A percentile compares a stretch with the other conserved stretches of the same genome.
These are phyloP conservation scores for Rhinoderma darwinii DNA, from an alignment of 2,113 vertebrate genomes.

Conservation along the genomic window DNA sequence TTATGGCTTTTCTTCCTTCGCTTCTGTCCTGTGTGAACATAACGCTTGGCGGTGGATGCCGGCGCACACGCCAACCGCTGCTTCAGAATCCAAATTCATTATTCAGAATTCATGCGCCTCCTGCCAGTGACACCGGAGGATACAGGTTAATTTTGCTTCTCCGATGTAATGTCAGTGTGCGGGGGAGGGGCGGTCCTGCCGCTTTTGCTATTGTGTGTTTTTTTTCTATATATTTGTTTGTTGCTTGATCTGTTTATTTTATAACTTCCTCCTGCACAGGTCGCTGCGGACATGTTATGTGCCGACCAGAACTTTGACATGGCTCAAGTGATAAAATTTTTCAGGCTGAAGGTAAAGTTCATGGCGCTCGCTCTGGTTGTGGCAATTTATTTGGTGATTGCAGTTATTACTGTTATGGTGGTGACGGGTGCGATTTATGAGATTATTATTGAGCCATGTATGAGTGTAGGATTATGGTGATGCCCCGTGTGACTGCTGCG, in stretches of 20 bases:
- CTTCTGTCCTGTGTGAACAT: not conserved
- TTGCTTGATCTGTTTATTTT: not conserved
- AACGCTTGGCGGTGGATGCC: constrained; percentile 9
- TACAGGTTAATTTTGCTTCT: not conserved
- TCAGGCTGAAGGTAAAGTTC: constrained; percentile 75
- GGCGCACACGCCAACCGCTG: not conserved
- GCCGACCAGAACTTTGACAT: constrained; percentile 83
- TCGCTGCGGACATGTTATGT: constrained; percentile 84
- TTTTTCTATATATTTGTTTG: not conserved
- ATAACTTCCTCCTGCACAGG: constrained; percentile 63
- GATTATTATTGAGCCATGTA: not conserved
- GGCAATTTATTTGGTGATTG: not conserved
- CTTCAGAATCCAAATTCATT: constrained; percentile 39
- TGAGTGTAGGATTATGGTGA: not conserved
- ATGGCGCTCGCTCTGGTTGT: not conserved
- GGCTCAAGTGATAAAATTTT: constrained; percentile 80
- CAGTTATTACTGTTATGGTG: not conserved
- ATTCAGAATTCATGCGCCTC: not conserved
- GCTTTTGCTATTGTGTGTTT: not conserved
- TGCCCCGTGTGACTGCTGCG: not conserved
- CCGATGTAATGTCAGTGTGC: not conserved
- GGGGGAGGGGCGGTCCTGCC: not conserved
- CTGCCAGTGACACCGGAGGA: not conserved
- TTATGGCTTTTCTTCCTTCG: not conserved
- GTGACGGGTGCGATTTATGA: not conserved